These are phyloP conservation scores for Todiramphus saurophagus DNA, from an alignment of 2,113 vertebrate species.

Conservation along the genomic window DNA sequence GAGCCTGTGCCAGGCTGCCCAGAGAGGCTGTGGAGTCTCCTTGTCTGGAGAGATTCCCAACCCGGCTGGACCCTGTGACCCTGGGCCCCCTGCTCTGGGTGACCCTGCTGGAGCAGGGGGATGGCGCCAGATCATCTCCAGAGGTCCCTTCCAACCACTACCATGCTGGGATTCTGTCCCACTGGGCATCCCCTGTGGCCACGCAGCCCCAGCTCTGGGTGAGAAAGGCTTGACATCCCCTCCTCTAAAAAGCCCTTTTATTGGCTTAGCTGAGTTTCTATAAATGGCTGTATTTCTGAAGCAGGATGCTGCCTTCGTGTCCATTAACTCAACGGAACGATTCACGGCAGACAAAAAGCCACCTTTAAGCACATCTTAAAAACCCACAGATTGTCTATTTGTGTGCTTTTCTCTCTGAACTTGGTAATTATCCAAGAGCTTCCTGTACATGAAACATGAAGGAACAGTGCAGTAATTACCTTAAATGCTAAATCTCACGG, in stretches of 20 bases:
- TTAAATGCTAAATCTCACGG: background rate
- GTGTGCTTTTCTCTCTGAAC: background rate
- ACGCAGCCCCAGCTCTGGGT: background rate
- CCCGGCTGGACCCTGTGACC: no score
- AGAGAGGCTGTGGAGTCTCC: no score
- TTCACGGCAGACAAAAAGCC: background rate
- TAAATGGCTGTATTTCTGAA: background rate
- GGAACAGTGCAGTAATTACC: conserved; percentile 5
- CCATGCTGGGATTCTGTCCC: background rate
- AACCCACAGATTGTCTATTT: background rate
- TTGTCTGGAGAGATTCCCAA: no score
- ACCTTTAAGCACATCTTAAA: background rate
- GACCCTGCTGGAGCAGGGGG: background rate
- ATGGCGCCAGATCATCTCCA: background rate
- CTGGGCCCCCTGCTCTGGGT: background rate
- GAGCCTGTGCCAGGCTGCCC: no score
- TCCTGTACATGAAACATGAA: background rate
- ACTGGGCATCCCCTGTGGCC: background rate
- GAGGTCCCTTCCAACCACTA: background rate
- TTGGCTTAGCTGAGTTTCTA: background rate
- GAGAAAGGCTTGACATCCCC: rapidly evolving
- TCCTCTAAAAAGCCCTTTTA: background rate
- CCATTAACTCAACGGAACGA: background rate
- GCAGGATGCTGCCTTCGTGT: background rate
- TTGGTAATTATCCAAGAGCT: background rate